Percentiles rank a stretch among this genome's conserved stretches.
Conservation (phyloP, 2,113 vertebrate species). For the Lutjanus erythropterus region DNA sequence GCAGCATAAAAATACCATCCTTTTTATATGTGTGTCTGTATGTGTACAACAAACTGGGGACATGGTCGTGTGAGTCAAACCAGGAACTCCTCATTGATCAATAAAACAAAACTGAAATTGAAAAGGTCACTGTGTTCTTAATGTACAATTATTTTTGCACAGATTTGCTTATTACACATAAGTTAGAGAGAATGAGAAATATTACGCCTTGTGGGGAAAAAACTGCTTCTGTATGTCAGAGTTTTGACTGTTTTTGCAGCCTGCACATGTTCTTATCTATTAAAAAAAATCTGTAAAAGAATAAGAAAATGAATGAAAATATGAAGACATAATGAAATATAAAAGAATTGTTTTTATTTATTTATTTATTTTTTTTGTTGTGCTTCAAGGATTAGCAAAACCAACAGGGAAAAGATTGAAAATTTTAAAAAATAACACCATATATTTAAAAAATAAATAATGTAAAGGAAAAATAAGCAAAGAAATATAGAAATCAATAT, state of each 20-base stretch:
- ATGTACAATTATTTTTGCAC: neutral
- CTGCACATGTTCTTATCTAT: neutral
- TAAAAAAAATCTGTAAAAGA: no score
- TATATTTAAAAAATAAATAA: no score
- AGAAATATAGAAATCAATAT: no score
- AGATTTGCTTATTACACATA: neutral
- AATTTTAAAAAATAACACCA: no score
- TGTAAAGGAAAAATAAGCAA: no score
- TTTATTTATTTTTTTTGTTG: no score
- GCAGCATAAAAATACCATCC: neutral
- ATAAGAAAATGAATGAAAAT: no score
- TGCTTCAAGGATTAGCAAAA: no score
- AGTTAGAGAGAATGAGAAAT: neutral
- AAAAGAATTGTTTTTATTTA: no score
- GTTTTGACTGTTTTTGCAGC: neutral
- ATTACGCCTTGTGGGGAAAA: neutral
- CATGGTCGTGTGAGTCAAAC: slow-evolving; percentile 22
- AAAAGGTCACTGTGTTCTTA: slow-evolving; percentile 4
- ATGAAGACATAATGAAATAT: no score
- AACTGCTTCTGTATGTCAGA: neutral
- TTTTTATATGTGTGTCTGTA: slow-evolving; percentile 33
- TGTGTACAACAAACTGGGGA: slow-evolving; percentile 8
- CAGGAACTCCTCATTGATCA: slow-evolving; percentile 17
- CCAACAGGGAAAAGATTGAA: no score
- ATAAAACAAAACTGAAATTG: slow-evolving; percentile 43